Evolutionary conservation across 2,113 vertebrate genomes (phyloP), one percentile per base, ranked within the genome.

Genomic region (Chaenogobius annularis): DNA sequence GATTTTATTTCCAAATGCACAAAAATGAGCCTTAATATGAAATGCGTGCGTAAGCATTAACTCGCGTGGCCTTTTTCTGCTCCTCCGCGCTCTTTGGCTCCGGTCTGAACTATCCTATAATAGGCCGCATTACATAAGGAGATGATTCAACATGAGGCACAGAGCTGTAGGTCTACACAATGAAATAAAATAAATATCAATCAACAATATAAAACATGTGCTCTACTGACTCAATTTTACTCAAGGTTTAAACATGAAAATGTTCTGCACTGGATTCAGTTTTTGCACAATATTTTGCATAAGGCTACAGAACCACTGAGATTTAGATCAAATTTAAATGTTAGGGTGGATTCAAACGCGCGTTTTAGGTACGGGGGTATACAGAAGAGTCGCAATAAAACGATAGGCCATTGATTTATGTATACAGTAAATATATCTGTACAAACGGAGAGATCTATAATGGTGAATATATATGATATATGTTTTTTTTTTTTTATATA

Each of bases 51-150:
- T 22, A 14, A 56, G 22, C 22, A 13, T 22, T 56, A 7, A 19
- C 19, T n/a, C 48, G 48, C 19, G 14, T 2, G 19, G 35, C 6
- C 35, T 6, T 6, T 35, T 6, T 35, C 37, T 40, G 37, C 6
- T 40, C 37, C 37, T n/a, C 7, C 5, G 3, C 5, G 48, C 48
- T 54, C 19, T 10, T 54, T 54, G 7, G 50, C 47, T 17, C 14
- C 13, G 15, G 17, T 50, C 19, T 19, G 50, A n/a, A 52, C 17
- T 9, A n/a, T 1, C 26, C 26, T 31, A 31, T 10, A n/a, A 52
- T n/a, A 10, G 50, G 50, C 50, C 20, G 50, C 19, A 35, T 61
- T 61, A 61, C 58, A 61, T 61, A 61, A 61, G 15, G 26, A 58
- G 22, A 26, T 31, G 58, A 9, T 61, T 61, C 22, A 58, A 26